phyloP scores from a whole-genome alignment of 37 sponge, comb jelly and placozoan species.

The Bolinopsis microptera region DNA sequence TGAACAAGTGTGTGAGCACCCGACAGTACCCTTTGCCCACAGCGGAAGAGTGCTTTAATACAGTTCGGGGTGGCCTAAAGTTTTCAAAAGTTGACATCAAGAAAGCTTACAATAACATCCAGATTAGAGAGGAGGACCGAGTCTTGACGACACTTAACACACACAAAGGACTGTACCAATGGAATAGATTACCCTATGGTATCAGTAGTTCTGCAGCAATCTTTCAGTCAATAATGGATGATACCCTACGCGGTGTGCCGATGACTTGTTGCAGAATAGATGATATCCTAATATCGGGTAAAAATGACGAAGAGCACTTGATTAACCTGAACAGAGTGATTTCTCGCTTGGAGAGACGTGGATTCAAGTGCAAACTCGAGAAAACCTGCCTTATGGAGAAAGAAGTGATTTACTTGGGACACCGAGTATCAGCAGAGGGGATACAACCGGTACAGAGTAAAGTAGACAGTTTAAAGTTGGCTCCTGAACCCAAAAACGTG shows the following conservation, averaged over 20 bases:
- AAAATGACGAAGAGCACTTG: not conserved
- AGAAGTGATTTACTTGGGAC: too few relatives aligned
- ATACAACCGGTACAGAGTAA: too few relatives aligned
- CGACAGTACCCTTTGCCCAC: not conserved
- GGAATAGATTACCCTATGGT: constrained; percentile 7
- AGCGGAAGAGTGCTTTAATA: not conserved
- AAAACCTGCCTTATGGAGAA: not conserved
- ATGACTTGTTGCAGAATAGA: constrained; percentile 2
- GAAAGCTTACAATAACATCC: not conserved
- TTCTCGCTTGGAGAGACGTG: not conserved
- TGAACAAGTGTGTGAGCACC: not conserved
- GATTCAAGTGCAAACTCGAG: not conserved
- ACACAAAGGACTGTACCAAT: constrained; percentile 13
- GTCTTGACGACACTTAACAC: not conserved
- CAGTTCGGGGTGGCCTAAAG: not conserved
- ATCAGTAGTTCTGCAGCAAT: not conserved
- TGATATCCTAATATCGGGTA: constrained; percentile 6
- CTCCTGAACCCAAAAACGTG: not conserved
- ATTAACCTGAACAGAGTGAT: not conserved
- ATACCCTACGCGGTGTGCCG: not conserved
- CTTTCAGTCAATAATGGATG: constrained; percentile 31
- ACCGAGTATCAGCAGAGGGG: too few relatives aligned
- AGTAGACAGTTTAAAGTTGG: not conserved
- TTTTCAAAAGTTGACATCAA: not conserved
- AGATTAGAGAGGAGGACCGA: not conserved